Percentiles rank a stretch among this genome's conserved stretches.
Conservation (phyloP, 2,888 invertebrate genomes). For the Phrixothrix hirtus region DNA sequence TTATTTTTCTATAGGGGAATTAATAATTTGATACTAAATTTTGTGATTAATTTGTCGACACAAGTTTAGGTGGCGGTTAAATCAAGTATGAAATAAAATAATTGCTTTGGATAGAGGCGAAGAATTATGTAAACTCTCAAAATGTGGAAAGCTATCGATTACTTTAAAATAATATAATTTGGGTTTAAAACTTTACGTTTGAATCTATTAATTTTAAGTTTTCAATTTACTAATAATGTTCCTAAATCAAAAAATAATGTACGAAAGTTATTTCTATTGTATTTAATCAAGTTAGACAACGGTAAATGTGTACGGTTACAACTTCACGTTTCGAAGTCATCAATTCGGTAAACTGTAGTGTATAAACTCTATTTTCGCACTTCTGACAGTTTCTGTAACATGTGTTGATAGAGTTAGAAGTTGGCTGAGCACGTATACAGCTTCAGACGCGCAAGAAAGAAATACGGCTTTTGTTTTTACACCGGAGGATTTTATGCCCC, state of each 20-base stretch:
- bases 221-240: slow-evolving; percentile 26
- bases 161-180: too few relatives aligned
- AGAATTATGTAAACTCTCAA: too few relatives aligned
- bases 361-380: slow-evolving; percentile 31
- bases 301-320: slow-evolving; percentile 9
- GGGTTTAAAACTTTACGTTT: slow-evolving; percentile 7
- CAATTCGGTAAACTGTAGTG: slow-evolving; percentile 24
- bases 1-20: too few relatives aligned
- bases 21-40: too few relatives aligned
- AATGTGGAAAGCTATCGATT: too few relatives aligned
- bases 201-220: slow-evolving; percentile 23
- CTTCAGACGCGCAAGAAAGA: slow-evolving; percentile 26
- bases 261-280: too few relatives aligned
- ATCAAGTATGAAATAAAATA: too few relatives aligned
- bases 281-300: too few relatives aligned
- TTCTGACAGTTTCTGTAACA: slow-evolving; percentile 30
- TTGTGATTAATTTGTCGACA: too few relatives aligned
- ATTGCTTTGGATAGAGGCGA: too few relatives aligned
- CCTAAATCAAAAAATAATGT: too few relatives aligned
- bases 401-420: slow-evolving; percentile 35
- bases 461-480: slow-evolving; percentile 34
- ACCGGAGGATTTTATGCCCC: slow-evolving; percentile 30
- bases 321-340: slow-evolving; percentile 14
- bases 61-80: too few relatives aligned
- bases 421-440: slow-evolving; percentile 31